Conservation (phyloP, 2,113 vertebrate species). For the Girardinichthys multiradiatus region DNA sequence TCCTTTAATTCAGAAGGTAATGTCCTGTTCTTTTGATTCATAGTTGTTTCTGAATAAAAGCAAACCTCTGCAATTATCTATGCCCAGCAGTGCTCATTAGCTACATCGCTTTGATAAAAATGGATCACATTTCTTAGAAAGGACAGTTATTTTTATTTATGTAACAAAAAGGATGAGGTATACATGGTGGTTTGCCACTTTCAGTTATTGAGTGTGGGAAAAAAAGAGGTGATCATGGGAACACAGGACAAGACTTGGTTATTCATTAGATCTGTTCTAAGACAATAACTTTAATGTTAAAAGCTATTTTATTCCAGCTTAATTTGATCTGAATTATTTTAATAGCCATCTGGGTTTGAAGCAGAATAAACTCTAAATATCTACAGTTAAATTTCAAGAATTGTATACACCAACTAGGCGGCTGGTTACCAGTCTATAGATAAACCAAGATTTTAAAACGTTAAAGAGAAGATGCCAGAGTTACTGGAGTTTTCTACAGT, state of each 20-base stretch:
- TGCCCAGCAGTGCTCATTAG: not conserved
- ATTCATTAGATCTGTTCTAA: not conserved
- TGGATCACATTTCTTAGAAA: not conserved
- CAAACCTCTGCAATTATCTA: not conserved
- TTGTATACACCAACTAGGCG: not conserved
- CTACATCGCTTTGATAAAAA: not conserved
- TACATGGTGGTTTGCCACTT: not conserved
- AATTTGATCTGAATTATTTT: not conserved
- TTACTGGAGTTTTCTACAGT: not conserved
- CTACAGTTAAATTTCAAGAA: not conserved
- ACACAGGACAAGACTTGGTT: not conserved
- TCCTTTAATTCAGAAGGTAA: not conserved
- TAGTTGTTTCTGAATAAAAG: not conserved
- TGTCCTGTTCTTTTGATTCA: not conserved
- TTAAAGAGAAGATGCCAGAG: too few relatives aligned
- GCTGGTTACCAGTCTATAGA: not conserved
- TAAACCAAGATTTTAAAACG: not conserved
- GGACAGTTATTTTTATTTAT: not conserved
- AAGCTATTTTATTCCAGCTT: not conserved
- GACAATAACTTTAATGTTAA: not conserved
- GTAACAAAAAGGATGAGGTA: not conserved
- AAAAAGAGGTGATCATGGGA: not conserved
- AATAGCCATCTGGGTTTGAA: not conserved
- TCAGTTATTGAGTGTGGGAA: not conserved
- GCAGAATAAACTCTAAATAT: not conserved